A percentile compares a stretch with the other conserved stretches of the same genome.
Evolutionary conservation across 1,140 invertebrate species (phyloP).

Genomic region (Neodiprion virginianus): DNA sequence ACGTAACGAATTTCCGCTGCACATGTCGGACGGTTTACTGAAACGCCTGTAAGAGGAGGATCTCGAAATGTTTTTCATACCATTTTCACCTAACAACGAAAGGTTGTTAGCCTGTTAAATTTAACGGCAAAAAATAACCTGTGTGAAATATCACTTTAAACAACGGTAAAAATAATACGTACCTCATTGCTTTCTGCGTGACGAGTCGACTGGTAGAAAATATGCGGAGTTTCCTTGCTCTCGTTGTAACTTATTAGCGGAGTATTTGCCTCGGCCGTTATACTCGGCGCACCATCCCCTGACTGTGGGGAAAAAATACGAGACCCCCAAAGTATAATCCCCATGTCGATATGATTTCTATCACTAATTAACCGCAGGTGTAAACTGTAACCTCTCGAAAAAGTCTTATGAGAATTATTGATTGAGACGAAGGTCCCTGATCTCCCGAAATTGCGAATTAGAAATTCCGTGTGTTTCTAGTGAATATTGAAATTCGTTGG

Average conservation of each 20-base stretch:
- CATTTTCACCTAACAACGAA: no score
- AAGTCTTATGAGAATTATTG: not conserved
- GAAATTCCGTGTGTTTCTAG: not conserved
- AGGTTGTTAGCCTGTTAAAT: no score
- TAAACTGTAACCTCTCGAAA: not conserved
- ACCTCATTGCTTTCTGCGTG: not conserved
- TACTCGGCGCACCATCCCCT: not conserved
- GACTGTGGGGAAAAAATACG: not conserved
- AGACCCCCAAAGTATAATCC: not conserved
- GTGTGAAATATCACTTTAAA: no score
- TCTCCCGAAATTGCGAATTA: not conserved
- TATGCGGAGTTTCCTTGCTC: not conserved
- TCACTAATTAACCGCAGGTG: not conserved
- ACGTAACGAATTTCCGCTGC: no score
- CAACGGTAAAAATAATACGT: not conserved
- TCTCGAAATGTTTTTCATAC: no score
- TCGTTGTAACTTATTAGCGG: not conserved
- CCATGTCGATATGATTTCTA: not conserved
- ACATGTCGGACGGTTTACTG: no score
- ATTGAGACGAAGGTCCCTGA: no score
- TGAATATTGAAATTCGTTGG: no score
- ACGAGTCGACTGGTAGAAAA: constrained; percentile 1
- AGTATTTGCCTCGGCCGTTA: not conserved
- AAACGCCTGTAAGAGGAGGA: no score
- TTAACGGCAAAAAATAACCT: no score